Evolutionary conservation across 1,140 invertebrate genomes (phyloP).

Genomic region (Nephotettix cincticeps): DNA sequence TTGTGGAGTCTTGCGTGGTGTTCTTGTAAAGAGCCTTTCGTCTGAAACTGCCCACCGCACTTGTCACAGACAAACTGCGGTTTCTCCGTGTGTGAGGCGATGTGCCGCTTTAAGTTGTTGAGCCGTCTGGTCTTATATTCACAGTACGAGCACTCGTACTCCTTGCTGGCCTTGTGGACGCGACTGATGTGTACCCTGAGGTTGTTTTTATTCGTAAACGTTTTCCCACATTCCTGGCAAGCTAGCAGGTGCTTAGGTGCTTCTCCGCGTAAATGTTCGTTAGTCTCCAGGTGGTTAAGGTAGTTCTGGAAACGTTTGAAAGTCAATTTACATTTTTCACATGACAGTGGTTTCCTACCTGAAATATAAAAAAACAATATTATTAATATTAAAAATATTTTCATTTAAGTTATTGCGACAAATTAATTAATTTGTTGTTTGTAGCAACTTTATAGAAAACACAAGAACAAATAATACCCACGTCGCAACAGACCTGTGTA

Average conservation of each 20-base stretch:
- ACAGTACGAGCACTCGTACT: slow-evolving; percentile 2
- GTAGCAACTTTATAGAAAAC: too few species aligned
- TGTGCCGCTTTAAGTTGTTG: slow-evolving; percentile 16
- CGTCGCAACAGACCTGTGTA: too few species aligned
- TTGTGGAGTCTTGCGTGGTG: slow-evolving; percentile 15
- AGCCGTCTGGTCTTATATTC: slow-evolving; percentile 13
- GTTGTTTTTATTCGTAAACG: slow-evolving; percentile 16
- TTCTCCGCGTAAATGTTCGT: not conserved
- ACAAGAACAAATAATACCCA: too few species aligned
- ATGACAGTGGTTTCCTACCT: not conserved
- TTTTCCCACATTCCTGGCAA: slow-evolving; percentile 21
- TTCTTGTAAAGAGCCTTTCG: slow-evolving; percentile 9
- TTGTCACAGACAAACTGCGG: slow-evolving; percentile 27
- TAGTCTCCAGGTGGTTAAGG: not conserved
- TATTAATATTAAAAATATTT: not conserved
- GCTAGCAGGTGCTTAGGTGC: not conserved
- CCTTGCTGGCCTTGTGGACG: not conserved
- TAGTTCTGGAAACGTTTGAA: not conserved
- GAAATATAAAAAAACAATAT: not conserved
- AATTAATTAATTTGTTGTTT: too few species aligned
- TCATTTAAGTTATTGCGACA: not conserved
- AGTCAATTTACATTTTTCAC: not conserved
- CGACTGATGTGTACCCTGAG: slow-evolving; percentile 4
- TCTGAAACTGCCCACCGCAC: slow-evolving; percentile 12
- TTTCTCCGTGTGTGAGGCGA: slow-evolving; percentile 10